Base-by-base conservation (phyloP, 2,888 invertebrate species). In the Thereva nobilitata region DNA sequence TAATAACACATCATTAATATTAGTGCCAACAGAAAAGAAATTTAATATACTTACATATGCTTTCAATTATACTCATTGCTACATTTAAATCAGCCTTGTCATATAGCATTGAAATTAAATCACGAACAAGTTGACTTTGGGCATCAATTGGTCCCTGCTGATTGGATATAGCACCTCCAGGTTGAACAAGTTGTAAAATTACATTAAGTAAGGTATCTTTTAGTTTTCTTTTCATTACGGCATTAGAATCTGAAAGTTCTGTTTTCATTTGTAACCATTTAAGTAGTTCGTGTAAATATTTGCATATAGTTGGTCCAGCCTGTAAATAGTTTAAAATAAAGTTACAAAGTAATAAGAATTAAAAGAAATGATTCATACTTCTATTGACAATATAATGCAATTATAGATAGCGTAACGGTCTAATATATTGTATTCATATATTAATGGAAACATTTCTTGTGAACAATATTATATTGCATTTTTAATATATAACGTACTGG, bases 281-380 rank as follows among this genome's bases (percentile, higher is more conserved):
- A 67, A 91, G 79, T 72, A 92, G 86, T 74, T 90, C 88, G 74
- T 89, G 87, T 70, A 91, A 81, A 50, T 89, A 86, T 76, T 87
- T 87, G 78, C 89, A 90, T 72, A 90, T 86, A 70, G 89, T 88
- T 10, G 91, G 91, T 5, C 92, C 92, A 72, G 89, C 90, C 90
- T 90, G 72, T 23, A 23, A 23, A 23, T 23, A 23, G 23, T 23
- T 2, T 23, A 23, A 23, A 23, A 23, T 23, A 23, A 23, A 23
- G 23, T 23, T 23, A 23, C 23, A 23, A 23, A 23, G 23, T 2
- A 23, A 23, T 23, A 23, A n/a, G n/a, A n/a, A n/a, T n/a, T n/a
- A n/a, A n/a, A n/a, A n/a, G n/a, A n/a, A n/a, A n/a, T n/a, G n/a
- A n/a, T n/a, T n/a, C n/a, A n/a, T n/a, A n/a, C n/a, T n/a, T n/a